Evolutionary conservation across 2,888 invertebrate species (phyloP), one percentile per base, ranked within the genome.

Genomic region (Pyrgus malvae): DNA sequence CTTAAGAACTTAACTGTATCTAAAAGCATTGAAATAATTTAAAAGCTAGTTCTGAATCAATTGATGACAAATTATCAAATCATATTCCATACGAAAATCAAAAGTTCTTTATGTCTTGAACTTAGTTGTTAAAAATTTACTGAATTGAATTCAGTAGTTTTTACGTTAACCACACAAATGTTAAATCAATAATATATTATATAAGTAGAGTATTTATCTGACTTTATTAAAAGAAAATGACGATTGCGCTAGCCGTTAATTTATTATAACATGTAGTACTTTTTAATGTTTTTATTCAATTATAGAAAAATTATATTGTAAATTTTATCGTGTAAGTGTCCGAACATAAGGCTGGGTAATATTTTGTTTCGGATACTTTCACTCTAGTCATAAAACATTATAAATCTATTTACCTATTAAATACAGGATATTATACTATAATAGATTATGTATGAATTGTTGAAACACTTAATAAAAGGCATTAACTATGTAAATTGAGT

Each of bases 401-500:
- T 45, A 37, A 19, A 45, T 51, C 11, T 45, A 53, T 44, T 42
- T 23, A 40, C 5, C 7, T 40, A 40, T 35, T 14, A 31, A 50
- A 42, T 35, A 53, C 37, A 53, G 38, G 33, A 35, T 57, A n/a
- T 40, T 9, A 57, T 48, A 50, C 33, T 23, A 56, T 57, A 61
- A 59, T 49, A 67, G 62, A 60, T 62, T 60, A 59, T 61, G 58
- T 63, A 58, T 59, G 57, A 62, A 62, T 61, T 68, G 68, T 72
- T 73, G 62, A 63, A 60, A 69, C 17, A 67, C 59, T 57, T 62
- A 70, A 71, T 70, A 72, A 73, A 72, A 62, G 64, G 66, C 67
- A 70, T 67, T 60, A n/a, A 57, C 62, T 67, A 61, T 72, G 65
- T 70, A 65, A 61, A 65, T 44, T 55, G 27, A 37, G 37, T 37